Conservation (phyloP, 2,113 vertebrate species). For the Neodon shergylaensis region DNA sequence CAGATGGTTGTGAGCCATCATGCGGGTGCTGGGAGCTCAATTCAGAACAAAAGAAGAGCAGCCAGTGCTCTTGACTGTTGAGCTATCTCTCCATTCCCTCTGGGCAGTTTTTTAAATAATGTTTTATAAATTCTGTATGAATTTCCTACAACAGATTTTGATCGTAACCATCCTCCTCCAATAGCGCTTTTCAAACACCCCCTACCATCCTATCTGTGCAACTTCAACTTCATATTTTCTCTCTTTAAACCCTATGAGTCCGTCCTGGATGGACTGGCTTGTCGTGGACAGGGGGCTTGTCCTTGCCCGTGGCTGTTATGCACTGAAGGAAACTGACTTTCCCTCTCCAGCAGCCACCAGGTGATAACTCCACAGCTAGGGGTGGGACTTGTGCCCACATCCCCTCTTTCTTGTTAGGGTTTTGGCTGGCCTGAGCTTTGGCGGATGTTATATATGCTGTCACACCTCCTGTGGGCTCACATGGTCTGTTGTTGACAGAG, state of each 20-base stretch:
- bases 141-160: neutral
- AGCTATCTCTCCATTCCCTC: neutral
- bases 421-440: neutral
- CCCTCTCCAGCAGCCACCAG: neutral
- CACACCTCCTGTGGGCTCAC: neutral
- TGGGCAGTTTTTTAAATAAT: neutral
- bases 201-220: neutral
- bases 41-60: neutral
- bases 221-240: neutral
- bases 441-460: neutral
- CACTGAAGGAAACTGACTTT: neutral
- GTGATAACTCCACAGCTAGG: neutral
- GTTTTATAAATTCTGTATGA: neutral
- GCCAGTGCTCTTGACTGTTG: too few species aligned
- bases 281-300: neutral
- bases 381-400: neutral
- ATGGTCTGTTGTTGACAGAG: too few species aligned
- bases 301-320: neutral
- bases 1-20: neutral
- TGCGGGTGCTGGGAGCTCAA: neutral
- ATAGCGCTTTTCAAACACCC: neutral
- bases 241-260: neutral
- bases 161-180: neutral
- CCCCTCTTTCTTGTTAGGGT: neutral
- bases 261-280: neutral